phyloP scores from a whole-genome alignment of 2,888 invertebrate genomes.

The Bimastos eiseni region DNA sequence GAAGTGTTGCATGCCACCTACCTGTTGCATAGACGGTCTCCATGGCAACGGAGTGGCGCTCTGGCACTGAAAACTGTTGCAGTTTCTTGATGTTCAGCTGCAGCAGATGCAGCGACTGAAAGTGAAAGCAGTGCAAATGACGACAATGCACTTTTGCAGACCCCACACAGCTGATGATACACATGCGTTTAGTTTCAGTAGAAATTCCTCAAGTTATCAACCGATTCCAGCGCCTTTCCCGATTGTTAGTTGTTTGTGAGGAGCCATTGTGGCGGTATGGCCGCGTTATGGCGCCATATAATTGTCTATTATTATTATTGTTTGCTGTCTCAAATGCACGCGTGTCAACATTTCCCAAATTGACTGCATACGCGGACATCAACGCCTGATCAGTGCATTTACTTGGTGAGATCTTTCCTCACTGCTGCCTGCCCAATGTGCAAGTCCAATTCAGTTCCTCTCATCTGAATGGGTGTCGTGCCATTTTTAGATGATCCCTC shows the following conservation, averaged over 20 bases:
- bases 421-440: too few species aligned
- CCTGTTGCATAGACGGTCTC: neutral
- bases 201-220: neutral
- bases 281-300: too few species aligned
- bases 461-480: neutral
- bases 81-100: constrained; percentile 15
- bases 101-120: neutral
- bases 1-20: neutral
- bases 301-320: too few species aligned
- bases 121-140: neutral
- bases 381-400: neutral
- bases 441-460: neutral
- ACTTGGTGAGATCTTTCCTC: neutral
- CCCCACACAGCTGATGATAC: neutral
- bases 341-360: neutral
- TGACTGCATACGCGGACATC: neutral
- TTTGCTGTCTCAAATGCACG: neutral
- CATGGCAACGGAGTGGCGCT: constrained; percentile 9
- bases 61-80: neutral
- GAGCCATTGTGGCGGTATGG: too few species aligned
- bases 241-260: too few species aligned
- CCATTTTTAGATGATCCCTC: neutral
- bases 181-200: neutral
- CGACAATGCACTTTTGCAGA: neutral
- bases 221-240: neutral